Base-by-base conservation (phyloP, 2,888 invertebrate species). In the Imbricaverruca yamaguchii region DNA sequence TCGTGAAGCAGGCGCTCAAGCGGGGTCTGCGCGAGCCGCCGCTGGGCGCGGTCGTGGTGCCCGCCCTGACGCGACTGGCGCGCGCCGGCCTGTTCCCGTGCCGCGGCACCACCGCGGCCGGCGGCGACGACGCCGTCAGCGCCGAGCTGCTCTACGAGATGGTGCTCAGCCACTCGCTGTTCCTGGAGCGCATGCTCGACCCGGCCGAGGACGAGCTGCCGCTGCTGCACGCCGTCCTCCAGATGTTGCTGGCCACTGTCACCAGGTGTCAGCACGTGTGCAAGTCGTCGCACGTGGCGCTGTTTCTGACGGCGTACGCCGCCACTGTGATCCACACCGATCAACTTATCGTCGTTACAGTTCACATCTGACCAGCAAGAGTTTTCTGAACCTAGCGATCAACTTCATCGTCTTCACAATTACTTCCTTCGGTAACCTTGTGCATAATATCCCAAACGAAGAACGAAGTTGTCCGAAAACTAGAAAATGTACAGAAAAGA, bases 231-330 rank as follows among this genome's bases (percentile, higher is more conserved):
- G 15, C 77, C 77, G 0, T 56, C 6, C 56, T 78, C 1, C 21
- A 21, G 11, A 21, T 78, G n/a, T 7, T 78, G 55, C 77, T 78
- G 77, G 77, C 18, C 56, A 7, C n/a, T 10, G 56, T n/a, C 77
- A 13, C 15, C 10, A 55, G 56, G 77, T 56, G 77, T 56, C 77
- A 21, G 18, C 77, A 78, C 56, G 77, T 78, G 21, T 78, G 77
- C 56, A 53, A 53, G 10, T 53, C 77, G 53, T 78, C 77, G 55
- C 77, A 78, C 56, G 77, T 78, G 77, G 77, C 77, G 12, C 55
- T 55, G 18, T 23, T 56, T 0, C 21, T 78, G 77, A 21, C 55
- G 21, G 77, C 77, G 10, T 78, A 78, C 77, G 77, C n/a, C 53
- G 55, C 55, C 53, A 56, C 77, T 7, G 1, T 78, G 55, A 21